Evolutionary conservation across 2,797 vertebrate species (phyloP).

Genomic region (Alcedo quadribrachys): DNA sequence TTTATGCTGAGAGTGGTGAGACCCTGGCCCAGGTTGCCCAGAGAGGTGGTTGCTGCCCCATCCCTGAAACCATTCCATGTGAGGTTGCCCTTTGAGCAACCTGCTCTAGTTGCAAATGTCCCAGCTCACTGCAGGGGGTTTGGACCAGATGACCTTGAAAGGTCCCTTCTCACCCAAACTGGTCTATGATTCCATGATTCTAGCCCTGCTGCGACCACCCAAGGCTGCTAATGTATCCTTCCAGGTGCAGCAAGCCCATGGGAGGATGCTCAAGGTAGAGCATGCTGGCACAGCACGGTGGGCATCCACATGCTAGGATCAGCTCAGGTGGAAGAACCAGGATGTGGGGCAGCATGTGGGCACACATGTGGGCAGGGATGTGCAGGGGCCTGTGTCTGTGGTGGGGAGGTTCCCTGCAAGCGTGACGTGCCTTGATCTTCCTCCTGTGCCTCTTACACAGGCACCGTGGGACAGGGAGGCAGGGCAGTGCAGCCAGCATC

Average conservation of each 20-base stretch:
- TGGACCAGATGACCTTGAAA: background rate
- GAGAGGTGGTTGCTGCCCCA: background rate
- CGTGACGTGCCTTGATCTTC: background rate
- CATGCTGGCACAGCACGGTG: accelerated
- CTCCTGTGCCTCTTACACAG: background rate
- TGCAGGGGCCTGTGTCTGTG: background rate
- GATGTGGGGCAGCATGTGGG: accelerated
- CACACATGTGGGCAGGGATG: background rate
- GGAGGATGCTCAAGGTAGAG: background rate
- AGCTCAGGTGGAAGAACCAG: background rate
- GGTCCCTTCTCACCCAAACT: background rate
- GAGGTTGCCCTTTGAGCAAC: background rate
- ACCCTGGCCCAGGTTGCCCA: background rate
- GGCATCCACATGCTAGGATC: background rate
- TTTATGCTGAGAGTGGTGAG: background rate
- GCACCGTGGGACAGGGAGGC: background rate
- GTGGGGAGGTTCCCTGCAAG: background rate
- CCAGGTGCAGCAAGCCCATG: accelerated
- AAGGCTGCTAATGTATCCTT: background rate
- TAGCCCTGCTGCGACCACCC: accelerated
- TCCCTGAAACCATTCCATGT: background rate
- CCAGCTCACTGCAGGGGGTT: background rate
- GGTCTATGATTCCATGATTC: background rate
- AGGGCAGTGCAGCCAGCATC: accelerated
- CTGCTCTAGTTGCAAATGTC: background rate